Evolutionary conservation across 2,888 invertebrate genomes (phyloP).

Genomic region (Parnassius apollo): DNA sequence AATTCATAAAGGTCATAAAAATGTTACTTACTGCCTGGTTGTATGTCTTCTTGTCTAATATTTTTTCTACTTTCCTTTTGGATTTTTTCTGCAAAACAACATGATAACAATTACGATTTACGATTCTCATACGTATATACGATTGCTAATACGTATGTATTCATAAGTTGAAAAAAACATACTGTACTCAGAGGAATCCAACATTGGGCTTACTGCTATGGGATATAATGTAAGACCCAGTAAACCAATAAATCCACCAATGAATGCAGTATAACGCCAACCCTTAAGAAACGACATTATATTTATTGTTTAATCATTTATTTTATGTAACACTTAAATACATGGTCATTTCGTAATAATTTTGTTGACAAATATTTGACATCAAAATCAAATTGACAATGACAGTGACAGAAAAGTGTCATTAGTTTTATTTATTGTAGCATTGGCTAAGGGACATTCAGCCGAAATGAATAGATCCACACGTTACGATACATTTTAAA

Average conservation of each 20-base stretch:
- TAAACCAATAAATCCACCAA: conserved; percentile 78
- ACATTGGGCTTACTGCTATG: conserved; percentile 82
- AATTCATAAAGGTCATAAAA: conserved; percentile 2
- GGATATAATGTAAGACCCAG: conserved; percentile 81
- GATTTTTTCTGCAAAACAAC: conserved; percentile 65
- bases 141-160: too few species aligned
- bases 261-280: conserved; percentile 76
- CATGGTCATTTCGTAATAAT: neutral
- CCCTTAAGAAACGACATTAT: conserved; percentile 45
- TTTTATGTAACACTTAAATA: neutral
- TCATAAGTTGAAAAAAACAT: conserved; percentile 44
- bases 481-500: too few species aligned
- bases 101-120: neutral
- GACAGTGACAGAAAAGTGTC: neutral
- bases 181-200: conserved; percentile 84
- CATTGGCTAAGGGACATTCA: too few species aligned
- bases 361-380: neutral
- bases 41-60: conserved; percentile 80
- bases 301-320: neutral
- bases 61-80: conserved; percentile 75
- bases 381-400: neutral
- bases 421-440: too few species aligned
- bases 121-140: too few species aligned
- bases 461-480: too few species aligned
- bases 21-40: conserved; percentile 81